Percentiles rank a stretch among this genome's conserved stretches.
Conservation (phyloP, 2,888 invertebrate genomes). For the Pterostichus niger region DNA sequence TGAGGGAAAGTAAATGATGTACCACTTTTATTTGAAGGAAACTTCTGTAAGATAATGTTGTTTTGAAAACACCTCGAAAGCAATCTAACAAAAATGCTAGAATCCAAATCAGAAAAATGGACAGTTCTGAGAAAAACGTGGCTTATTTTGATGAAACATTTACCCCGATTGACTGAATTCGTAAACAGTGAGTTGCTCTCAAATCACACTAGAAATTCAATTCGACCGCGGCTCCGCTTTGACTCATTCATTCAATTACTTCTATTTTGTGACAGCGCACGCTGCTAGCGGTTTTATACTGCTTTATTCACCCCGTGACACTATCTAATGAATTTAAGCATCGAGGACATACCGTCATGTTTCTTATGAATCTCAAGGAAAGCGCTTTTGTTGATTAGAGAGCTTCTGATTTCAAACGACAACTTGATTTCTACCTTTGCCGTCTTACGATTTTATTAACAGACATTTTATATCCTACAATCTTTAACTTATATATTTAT, state of each 20-base stretch:
- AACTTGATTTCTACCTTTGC: too few species aligned
- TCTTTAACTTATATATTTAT: too few species aligned
- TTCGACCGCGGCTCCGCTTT: conserved; percentile 16
- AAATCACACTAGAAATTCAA: conserved; percentile 54
- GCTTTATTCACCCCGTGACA: conserved; percentile 35
- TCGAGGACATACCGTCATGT: conserved; percentile 3
- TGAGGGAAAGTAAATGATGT: too few species aligned
- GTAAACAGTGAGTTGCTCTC: conserved; percentile 45
- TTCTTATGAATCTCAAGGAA: conserved; percentile 41
- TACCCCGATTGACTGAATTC: conserved; percentile 48
- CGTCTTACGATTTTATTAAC: too few species aligned
- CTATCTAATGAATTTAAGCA: conserved; percentile 30
- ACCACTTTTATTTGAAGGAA: too few species aligned
- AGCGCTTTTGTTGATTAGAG: conserved; percentile 35
- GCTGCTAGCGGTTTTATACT: conserved; percentile 5
- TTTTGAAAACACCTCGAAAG: background rate
- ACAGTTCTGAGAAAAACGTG: conserved; percentile 33
- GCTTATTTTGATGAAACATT: conserved; percentile 48
- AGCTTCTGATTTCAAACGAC: background rate
- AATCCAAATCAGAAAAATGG: conserved; percentile 38
- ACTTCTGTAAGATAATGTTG: too few species aligned
- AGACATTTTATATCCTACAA: too few species aligned
- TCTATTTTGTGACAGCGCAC: conserved; percentile 33
- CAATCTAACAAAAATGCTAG: conserved; percentile 18
- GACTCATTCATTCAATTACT: conserved; percentile 54